A percentile compares a stretch with the other conserved stretches of the same genome.
Conservation (phyloP, 53 echinoderm and acorn worm genomes). For the Crossaster papposus region DNA sequence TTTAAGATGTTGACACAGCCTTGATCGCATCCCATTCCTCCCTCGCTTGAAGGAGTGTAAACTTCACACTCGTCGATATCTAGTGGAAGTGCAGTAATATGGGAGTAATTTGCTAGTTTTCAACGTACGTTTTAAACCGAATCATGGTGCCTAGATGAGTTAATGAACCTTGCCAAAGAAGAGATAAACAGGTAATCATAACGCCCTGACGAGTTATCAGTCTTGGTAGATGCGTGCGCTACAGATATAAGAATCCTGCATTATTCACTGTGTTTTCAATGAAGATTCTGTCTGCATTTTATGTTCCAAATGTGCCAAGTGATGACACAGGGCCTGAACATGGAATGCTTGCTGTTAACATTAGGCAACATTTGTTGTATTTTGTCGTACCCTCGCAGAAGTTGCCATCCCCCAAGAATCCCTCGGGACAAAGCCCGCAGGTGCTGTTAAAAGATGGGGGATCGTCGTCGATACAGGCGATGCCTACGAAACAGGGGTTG, state of each 20-base stretch:
- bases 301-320: background rate
- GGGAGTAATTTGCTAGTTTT: background rate
- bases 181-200: too few relatives aligned
- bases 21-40: constrained; percentile 77
- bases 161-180: too few relatives aligned
- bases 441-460: background rate
- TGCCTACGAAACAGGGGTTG: background rate
- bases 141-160: too few relatives aligned
- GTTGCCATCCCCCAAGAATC: background rate
- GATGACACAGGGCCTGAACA: background rate
- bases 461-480: background rate
- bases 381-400: background rate
- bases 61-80: constrained; percentile 77
- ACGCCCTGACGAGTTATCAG: too few relatives aligned
- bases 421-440: background rate
- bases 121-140: too few relatives aligned
- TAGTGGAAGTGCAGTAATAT: background rate
- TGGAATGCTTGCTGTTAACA: background rate
- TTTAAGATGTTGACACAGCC: constrained; percentile 70
- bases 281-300: background rate
- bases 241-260: too few relatives aligned
- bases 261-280: too few relatives aligned
- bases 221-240: too few relatives aligned
- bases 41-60: constrained; percentile 18
- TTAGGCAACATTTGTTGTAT: too few relatives aligned